phyloP scores from a whole-genome alignment of 2,113 vertebrate species.

The Corapipo altera region DNA sequence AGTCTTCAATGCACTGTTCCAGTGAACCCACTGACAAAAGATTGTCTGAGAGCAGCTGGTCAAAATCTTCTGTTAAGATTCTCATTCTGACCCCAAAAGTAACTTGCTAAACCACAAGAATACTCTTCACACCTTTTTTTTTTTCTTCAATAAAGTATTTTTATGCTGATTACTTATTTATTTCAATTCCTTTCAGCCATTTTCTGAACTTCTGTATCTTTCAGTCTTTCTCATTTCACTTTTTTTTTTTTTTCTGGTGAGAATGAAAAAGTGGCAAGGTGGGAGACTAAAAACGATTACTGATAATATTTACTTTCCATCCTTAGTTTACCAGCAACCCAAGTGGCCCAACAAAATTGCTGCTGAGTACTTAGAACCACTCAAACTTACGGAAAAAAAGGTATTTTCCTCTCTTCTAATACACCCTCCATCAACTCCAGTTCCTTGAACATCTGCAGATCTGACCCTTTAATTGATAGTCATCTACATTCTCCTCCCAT shows the following conservation, averaged over 20 bases:
- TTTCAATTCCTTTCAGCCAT: background rate
- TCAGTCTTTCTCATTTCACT: background rate
- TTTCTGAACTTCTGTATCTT: background rate
- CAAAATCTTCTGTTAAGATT: background rate
- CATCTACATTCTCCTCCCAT: background rate
- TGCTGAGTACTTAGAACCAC: background rate
- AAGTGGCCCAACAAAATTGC: background rate
- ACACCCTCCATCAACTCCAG: background rate
- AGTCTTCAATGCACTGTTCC: background rate
- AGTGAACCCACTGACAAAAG: background rate
- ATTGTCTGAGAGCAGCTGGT: background rate
- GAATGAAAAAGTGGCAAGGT: background rate
- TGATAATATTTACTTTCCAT: background rate
- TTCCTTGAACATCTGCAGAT: background rate
- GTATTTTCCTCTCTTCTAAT: background rate
- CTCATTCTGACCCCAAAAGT: background rate
- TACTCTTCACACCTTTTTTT: background rate
- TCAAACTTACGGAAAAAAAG: background rate
- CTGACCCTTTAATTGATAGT: background rate
- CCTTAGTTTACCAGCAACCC: background rate
- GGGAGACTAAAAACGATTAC: background rate
- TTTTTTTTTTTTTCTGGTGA: background rate
- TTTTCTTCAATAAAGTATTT: background rate
- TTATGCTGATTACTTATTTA: background rate
- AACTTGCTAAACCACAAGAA: background rate